Evolutionary conservation across 64 coral and sea anemone genomes (phyloP), one percentile per base, ranked within the genome.

Genomic region (Pachyseris speciosa): DNA sequence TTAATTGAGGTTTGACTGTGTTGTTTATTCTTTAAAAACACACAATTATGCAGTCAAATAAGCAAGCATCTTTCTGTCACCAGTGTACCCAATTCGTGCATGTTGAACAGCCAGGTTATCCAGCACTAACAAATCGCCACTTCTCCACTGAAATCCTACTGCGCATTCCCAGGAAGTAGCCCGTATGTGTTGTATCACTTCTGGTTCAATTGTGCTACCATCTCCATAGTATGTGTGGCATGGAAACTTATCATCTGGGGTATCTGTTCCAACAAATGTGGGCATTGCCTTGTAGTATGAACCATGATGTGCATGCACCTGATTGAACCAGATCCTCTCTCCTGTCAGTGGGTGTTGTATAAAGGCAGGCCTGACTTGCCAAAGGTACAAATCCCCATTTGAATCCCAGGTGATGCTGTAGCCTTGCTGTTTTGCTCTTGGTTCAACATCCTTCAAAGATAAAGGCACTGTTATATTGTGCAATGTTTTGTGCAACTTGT

Each of bases 131-230:
- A 89, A 37, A 25, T 89, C 87, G 13, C 87, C 87, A 26, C 5
- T 89, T 34, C 41, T 89, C 72, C 87, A 89, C 39, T 78, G 87
- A 48, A 89, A 89, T 17, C 87, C 87, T 2, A 89, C 41, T 19
- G 87, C 60, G 39, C 87, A 89, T 75, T 66, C 9, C 87, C 87
- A 89, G 39, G 37, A 27, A 2, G 15, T 66, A 78, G 71, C 60
- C 37, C 87, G 53, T 49, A 89, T 78, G 72, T 89, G 72, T 16
- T 89, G 87, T 2, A 89, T 25, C 13, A 51, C 71, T 89, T 89
- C 87, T 51, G 87, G 87, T 89, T 89, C 87, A 2, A 89, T 79
- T 10, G 27, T 39, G 10, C 36, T 89, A 31, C 73, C 87, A 44
- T 89, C 87, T 15, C 87, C 87, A 66, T 89, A 89, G 37, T 37